Evolutionary conservation across 2,888 invertebrate species (phyloP).

Genomic region (Erebia ligea): DNA sequence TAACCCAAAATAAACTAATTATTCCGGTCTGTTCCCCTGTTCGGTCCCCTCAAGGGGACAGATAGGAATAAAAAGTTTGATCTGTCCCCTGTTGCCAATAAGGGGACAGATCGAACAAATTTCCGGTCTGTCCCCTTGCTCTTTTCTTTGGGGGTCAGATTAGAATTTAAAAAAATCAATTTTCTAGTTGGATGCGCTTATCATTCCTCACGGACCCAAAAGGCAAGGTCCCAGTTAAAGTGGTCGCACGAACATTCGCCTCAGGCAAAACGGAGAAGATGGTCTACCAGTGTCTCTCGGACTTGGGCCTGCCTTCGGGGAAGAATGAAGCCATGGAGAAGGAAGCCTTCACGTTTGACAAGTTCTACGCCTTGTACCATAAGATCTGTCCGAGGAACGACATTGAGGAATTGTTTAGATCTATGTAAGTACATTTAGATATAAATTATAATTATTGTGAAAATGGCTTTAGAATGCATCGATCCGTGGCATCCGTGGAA

Average conservation of each 20-base stretch:
- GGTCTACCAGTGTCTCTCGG: slow-evolving; percentile 97
- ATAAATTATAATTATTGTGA: no score
- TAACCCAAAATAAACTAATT: no score
- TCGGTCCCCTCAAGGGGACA: no score
- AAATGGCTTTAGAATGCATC: no score
- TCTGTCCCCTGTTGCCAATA: no score
- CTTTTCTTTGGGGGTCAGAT: no score
- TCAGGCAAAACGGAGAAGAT: slow-evolving; percentile 99
- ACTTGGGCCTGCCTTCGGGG: slow-evolving; percentile 96
- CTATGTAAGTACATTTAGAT: slow-evolving; percentile 88
- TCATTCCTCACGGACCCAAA: slow-evolving; percentile 96
- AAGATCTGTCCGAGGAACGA: slow-evolving; percentile 99
- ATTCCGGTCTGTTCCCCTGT: no score
- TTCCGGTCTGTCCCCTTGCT: no score
- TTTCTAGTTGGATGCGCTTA: slow-evolving; percentile 98
- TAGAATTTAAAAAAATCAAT: background rate
- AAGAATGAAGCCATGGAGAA: slow-evolving; percentile 98
- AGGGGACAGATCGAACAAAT: no score
- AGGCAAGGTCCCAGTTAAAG: slow-evolving; percentile 98
- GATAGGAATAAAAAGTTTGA: no score
- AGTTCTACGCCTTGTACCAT: slow-evolving; percentile 98
- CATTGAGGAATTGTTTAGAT: slow-evolving; percentile 98
- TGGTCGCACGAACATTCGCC: slow-evolving; percentile 98
- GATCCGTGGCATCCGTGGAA: no score
- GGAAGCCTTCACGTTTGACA: slow-evolving; percentile 98